Conservation (phyloP, 2,797 vertebrate genomes). For the Chaenodraco wilsoni region DNA sequence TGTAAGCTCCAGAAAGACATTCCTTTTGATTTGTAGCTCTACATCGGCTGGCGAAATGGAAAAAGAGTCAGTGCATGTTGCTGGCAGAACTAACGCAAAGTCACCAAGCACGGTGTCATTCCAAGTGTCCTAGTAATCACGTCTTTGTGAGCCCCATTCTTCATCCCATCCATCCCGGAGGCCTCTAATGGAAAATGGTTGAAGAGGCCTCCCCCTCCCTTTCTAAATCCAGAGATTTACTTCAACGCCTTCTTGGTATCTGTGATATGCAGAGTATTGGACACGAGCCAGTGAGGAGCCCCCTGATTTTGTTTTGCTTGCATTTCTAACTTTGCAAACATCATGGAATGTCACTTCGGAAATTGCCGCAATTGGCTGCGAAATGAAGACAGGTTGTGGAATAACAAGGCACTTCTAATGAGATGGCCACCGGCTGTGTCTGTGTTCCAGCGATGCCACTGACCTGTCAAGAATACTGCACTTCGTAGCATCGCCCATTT, state of each 20-base stretch:
- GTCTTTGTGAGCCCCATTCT: constrained; percentile 68
- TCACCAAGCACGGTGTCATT: constrained; percentile 69
- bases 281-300: constrained; percentile 55
- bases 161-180: constrained; percentile 70
- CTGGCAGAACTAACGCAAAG: constrained; percentile 69
- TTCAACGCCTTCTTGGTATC: constrained; percentile 67
- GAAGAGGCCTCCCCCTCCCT: constrained; percentile 43
- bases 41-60: constrained; percentile 58
- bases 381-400: constrained; percentile 67
- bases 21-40: constrained; percentile 71
- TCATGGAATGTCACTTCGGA: constrained; percentile 39
- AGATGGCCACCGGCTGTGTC: constrained; percentile 64
- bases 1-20: constrained; percentile 64
- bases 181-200: constrained; percentile 71
- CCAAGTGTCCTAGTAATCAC: constrained; percentile 78
- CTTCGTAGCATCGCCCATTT: constrained; percentile 58
- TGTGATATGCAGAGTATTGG: constrained; percentile 71
- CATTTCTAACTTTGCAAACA: constrained; percentile 65
- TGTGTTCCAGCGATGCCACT: constrained; percentile 52
- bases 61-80: constrained; percentile 50
- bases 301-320: constrained; percentile 65
- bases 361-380: constrained; percentile 50
- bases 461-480: constrained; percentile 67
- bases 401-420: constrained; percentile 73
- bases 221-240: constrained; percentile 71